These are phyloP conservation scores for Eupsittula cactorum DNA, from an alignment of 2,113 vertebrate genomes.

Conservation along the genomic window DNA sequence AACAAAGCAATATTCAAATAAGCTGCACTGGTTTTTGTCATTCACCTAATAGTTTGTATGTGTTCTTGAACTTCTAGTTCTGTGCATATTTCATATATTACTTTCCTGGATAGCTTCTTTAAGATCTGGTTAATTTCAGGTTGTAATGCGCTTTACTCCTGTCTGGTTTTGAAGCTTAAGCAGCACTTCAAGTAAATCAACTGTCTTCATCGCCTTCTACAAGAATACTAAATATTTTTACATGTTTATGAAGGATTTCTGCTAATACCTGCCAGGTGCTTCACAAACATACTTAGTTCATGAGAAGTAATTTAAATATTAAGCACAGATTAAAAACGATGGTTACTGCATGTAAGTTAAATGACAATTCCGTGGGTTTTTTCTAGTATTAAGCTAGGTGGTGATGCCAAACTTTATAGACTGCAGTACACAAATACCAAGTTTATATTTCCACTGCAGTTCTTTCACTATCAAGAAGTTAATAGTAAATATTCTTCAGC, in stretches of 20 bases:
- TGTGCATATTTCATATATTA: not conserved
- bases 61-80: not conserved
- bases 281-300: not conserved
- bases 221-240: not conserved
- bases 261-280: not conserved
- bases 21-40: not conserved
- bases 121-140: not conserved
- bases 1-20: not conserved
- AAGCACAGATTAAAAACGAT: not conserved
- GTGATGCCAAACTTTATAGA: not conserved
- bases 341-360: not conserved
- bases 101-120: not conserved
- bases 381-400: not conserved
- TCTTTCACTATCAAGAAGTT: not conserved
- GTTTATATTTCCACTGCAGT: not conserved
- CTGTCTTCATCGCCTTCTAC: not conserved
- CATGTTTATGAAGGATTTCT: not conserved
- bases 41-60: not conserved
- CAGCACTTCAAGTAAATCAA: not conserved
- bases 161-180: not conserved
- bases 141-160: not conserved
- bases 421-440: not conserved
- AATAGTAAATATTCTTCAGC: not conserved
- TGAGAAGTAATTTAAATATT: not conserved
- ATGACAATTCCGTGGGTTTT: not conserved